Base-by-base conservation (phyloP, 2,113 vertebrate species). In the Synodontis membranacea region DNA sequence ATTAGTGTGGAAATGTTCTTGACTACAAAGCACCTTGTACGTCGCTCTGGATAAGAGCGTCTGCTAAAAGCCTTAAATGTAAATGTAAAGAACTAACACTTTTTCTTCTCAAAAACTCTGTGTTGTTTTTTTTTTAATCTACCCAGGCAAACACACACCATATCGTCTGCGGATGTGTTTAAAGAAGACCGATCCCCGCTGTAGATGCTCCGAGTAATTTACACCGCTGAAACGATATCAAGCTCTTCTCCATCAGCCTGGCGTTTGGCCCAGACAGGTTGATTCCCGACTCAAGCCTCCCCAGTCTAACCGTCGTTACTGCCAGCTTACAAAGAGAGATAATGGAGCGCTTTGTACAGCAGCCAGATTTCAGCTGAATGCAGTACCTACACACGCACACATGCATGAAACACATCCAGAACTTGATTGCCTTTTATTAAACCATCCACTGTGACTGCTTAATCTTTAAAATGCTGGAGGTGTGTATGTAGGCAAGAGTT, bases 291-390 rank as follows among this genome's bases (percentile, higher is more conserved):
- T 87, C 83, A 31, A 88, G 83, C 85, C 87, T 84, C 79, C 89
- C 82, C 82, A 76, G 78, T 87, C 58, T 46, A 90, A 88, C 74
- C 84, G 62, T 86, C 54, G 85, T 76, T 83, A 52, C 80, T 86
- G 85, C 84, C 84, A 84, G 85, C 64, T 86, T 72, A 44, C 86
- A 88, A 84, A 82, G 80, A 86, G 78, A 84, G 82, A 66, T 86
- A 90, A 90, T 84, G 74, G 84, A 72, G 82, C 81, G 85, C 56
- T 83, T 86, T 88, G 84, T 75, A 46, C 66, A 10, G 58, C 48
- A 88, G 84, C 87, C 89, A 85, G 85, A 75, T 87, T 86, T 88
- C 78, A 83, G 82, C 56, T 62, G 78, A 90, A 88, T 87, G 72
- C 74, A 74, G 84, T 31, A 82, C 62, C 54, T 70, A 76, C 23